phyloP scores from a whole-genome alignment of 2,113 vertebrate species.

The Cnemophilus loriae region DNA sequence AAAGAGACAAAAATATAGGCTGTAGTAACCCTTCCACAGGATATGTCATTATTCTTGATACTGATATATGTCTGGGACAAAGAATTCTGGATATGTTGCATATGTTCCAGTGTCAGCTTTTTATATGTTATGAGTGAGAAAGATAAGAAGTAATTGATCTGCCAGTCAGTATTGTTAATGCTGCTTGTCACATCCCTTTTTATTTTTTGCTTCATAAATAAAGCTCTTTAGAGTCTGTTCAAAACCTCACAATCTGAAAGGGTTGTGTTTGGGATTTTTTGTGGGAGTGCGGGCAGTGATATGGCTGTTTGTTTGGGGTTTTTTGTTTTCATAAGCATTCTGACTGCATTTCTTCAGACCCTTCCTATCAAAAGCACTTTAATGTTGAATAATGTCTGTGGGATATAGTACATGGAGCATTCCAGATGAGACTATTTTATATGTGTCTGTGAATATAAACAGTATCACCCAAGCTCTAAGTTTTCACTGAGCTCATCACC shows the following conservation, averaged over 20 bases:
- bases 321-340: background rate
- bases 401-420: background rate
- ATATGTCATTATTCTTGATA: background rate
- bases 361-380: background rate
- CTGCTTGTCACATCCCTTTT: background rate
- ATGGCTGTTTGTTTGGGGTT: rapidly evolving
- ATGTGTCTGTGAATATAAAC: background rate
- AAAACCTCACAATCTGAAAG: background rate
- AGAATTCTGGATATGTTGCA: background rate
- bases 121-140: background rate
- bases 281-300: rapidly evolving
- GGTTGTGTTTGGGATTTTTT: background rate
- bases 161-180: background rate
- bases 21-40: background rate
- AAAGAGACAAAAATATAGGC: no score
- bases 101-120: background rate
- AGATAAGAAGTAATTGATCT: background rate
- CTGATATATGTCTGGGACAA: background rate
- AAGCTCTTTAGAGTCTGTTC: background rate
- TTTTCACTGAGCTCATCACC: background rate
- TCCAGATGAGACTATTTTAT: background rate
- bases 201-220: background rate
- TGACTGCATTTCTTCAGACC: background rate
- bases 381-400: background rate
- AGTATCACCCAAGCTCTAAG: background rate